Evolutionary conservation across 2,888 invertebrate species (phyloP), one percentile per base, ranked within the genome.

Genomic region (Pyrrhia umbra): DNA sequence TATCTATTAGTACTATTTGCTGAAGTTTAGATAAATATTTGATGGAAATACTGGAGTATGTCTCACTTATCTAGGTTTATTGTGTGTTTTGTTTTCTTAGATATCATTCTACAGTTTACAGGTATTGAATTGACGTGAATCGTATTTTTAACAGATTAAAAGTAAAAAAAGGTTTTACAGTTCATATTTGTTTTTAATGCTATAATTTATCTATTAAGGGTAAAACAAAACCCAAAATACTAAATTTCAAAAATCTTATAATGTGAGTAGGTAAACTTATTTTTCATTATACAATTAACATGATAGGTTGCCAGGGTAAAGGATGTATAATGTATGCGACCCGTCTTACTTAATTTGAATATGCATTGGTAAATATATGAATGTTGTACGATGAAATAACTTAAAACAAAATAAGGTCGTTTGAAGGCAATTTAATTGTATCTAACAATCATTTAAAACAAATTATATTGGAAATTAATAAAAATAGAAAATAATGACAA

Each of bases 321-420:
- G 67, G 52, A 61, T 68, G 73, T 76, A 20, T 82, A 85, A 89
- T 81, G 55, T 76, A 85, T 84, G 65, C 82, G 75, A 87, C 86
- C 88, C 45, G 66, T 80, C 72, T 87, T 88, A 10, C 88, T 70
- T 50, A 40, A 84, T 88, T 90, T 90, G 83, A 90, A 92, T 92
- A 90, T 87, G 82, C 84, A 88, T 85, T 75, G 74, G 62, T 65
- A 68, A 30, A 78, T 49, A 80, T 83, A 76, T 76, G 30, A 54
- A 61, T 54, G 55, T 63, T n/a, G 65, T 55, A 81, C 81, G 89
- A 88, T 88, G 87, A 91, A 90, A 82, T 89, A 89, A 90, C 88
- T 88, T 80, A 68, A 80, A 81, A 83, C 68, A 78, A 77, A 79
- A 79, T 20, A 46, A 40, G 30, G 21, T 3, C 13, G n/a, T 37